Evolutionary conservation across 2,888 invertebrate species (phyloP).

Genomic region (Troglohyphantes excavatus): DNA sequence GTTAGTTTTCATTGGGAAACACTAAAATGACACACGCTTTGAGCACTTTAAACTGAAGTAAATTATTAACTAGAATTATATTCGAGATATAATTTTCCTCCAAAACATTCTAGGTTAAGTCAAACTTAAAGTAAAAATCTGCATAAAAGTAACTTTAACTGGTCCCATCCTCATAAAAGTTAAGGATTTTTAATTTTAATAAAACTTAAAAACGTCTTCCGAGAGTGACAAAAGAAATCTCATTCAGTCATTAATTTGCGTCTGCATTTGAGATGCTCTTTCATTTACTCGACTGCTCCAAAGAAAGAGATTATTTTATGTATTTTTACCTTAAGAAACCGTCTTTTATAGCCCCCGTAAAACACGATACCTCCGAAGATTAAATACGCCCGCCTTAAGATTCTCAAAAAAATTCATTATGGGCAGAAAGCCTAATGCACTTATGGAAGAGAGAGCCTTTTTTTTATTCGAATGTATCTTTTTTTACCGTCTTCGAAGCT

Average conservation of each 20-base stretch:
- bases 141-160: no score
- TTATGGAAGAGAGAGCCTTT: background rate
- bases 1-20: no score
- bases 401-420: slow-evolving; percentile 29
- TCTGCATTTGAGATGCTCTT: slow-evolving; percentile 7
- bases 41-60: no score
- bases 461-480: background rate
- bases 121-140: no score
- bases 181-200: no score
- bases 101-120: no score
- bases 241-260: slow-evolving; percentile 43
- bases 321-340: slow-evolving; percentile 32
- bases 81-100: no score
- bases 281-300: slow-evolving; percentile 4
- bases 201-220: slow-evolving; percentile 16
- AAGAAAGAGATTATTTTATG: slow-evolving; percentile 23
- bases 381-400: slow-evolving; percentile 20
- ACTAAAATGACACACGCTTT: no score
- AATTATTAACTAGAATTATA: no score
- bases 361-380: slow-evolving; percentile 36
- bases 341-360: slow-evolving; percentile 41
- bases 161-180: no score
- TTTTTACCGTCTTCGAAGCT: background rate
- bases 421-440: background rate
- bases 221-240: slow-evolving; percentile 39